Conservation (phyloP, 2,797 vertebrate genomes). For the Ctenopoma kingsleyae region DNA sequence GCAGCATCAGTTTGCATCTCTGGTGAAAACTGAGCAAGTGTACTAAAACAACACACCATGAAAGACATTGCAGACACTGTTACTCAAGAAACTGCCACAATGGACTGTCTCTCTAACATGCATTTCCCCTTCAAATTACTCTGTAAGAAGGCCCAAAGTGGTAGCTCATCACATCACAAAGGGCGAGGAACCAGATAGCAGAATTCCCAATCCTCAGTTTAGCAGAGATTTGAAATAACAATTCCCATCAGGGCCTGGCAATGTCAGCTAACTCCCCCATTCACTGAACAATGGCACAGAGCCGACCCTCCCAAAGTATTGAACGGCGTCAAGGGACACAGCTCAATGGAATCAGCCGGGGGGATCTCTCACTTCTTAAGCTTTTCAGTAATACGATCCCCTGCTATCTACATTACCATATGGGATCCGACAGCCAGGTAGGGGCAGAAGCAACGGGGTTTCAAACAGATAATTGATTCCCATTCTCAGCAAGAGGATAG, state of each 20-base stretch:
- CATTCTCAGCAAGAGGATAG: conserved; percentile 58
- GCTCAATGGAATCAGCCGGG: conserved; percentile 74
- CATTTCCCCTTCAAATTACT: conserved; percentile 61
- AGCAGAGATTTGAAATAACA: conserved; percentile 80
- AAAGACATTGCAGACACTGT: conserved; percentile 61
- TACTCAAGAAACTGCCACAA: conserved; percentile 59
- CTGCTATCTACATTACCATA: conserved; percentile 70
- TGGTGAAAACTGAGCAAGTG: conserved; percentile 47
- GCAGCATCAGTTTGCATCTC: conserved; percentile 53
- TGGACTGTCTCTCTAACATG: conserved; percentile 36
- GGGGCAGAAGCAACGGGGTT: conserved; percentile 44
- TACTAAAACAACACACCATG: conserved; percentile 67
- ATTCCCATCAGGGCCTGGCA: conserved; percentile 67
- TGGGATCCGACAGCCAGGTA: conserved; percentile 64
- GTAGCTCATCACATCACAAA: conserved; percentile 77
- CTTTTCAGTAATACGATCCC: conserved; percentile 74
- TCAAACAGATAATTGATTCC: conserved; percentile 73
- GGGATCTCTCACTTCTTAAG: conserved; percentile 75
- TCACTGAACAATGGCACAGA: conserved; percentile 73
- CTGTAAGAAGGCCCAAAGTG: conserved; percentile 63
- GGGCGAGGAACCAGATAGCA: conserved; percentile 60
- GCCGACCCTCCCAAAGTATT: conserved; percentile 63
- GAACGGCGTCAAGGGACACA: conserved; percentile 58
- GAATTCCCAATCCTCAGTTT: conserved; percentile 76
- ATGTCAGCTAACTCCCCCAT: conserved; percentile 74